Base-by-base conservation (phyloP, 2,113 vertebrate species). In the Phrynosoma blainvillii region DNA sequence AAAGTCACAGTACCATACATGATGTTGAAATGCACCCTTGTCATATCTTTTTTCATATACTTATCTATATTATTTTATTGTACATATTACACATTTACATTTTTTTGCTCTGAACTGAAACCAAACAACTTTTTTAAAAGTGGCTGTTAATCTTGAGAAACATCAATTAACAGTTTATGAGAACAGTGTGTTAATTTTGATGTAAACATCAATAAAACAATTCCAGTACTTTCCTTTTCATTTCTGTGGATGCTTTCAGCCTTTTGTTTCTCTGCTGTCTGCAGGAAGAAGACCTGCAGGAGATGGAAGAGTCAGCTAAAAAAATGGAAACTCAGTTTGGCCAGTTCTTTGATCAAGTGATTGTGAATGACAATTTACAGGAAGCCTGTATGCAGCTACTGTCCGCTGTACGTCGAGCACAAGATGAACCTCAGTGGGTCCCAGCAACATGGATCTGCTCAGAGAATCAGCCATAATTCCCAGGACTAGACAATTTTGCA, bases 371-470 rank as follows among this genome's bases (percentile, higher is more conserved):
- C 9, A 96, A 96, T 66, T 95, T 98, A 91, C 97, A 98, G 93
- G 97, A 98, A 40, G 97, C 98, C 7, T 97, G 97, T 73, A 94
- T 94, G 0, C 97, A 98, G 94, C 93, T 99, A 92, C 91, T 98
- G 89, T 95, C 94, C 1, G 96, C 96, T 0, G 96, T 98, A 25
- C 96, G 94, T 70, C 96, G 92, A 85, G 98, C 98, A 2, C 98
- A 99, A 92, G 97, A 98, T 0, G 98, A 98, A 89, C 98, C 98
- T 0, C 98, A 99, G 92, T 99, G 99, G 98, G 97, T 99, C 36
- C 98, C 98, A 4, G 97, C 97, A 68, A 90, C 93, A 30, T 99
- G 98, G 99, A 97, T 99, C 87, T 96, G 97, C 89, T 97, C 97
- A 87, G 93, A 96, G 2, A 59, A 87, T 1, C 92, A 96, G 86